Evolutionary conservation across 2,113 vertebrate species (phyloP), one percentile per base, ranked within the genome.

Genomic region (Caranx melampygus): DNA sequence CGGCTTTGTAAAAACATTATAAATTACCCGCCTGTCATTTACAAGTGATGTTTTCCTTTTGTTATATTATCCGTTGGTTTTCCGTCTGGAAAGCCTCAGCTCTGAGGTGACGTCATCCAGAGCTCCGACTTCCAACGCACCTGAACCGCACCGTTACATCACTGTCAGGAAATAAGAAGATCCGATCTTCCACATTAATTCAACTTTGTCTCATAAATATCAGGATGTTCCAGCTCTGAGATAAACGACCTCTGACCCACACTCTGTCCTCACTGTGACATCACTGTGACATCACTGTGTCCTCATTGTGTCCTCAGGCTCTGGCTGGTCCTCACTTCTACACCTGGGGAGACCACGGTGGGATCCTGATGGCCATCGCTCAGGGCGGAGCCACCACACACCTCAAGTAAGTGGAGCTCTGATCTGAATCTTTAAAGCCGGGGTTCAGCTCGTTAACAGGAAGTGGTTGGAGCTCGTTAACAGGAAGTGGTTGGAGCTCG

Each of bases 341-440:
- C 72, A 96, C 97, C 0, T 99, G 98, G 98, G n/a, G 97, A 0
- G 98, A 99, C 85, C 98, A 99, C 0, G 98, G 98, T 0, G 98
- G 98, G 2, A 96, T 99, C 83, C 94, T 99, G 6, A 92, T 99
- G 95, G 98, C 98, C 14, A 97, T 99, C 0, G 92, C 95, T 0
- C 97, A 99, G 79, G 97, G 97, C 65, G 94, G 93, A 0, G 94
- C 97, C 81, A 97, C 96, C 13, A 95, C 88, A n/a, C 95, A 97
- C 64, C 94, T 99, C 54, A 99, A 98, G 98, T 99, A 93, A 95
- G 97, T 91, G 57, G 52, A 20, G 13, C 31, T 35, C 40, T 42
- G 40, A 42, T 72, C 26, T 20, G 34, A 26, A 26, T 60, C 26
- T 0, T 40, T 47, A 5, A 59, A 37, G 26, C 26, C 26, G 1